Evolutionary conservation across 2,797 vertebrate genomes (phyloP).

Genomic region (Oryzias dopingdopingensis): DNA sequence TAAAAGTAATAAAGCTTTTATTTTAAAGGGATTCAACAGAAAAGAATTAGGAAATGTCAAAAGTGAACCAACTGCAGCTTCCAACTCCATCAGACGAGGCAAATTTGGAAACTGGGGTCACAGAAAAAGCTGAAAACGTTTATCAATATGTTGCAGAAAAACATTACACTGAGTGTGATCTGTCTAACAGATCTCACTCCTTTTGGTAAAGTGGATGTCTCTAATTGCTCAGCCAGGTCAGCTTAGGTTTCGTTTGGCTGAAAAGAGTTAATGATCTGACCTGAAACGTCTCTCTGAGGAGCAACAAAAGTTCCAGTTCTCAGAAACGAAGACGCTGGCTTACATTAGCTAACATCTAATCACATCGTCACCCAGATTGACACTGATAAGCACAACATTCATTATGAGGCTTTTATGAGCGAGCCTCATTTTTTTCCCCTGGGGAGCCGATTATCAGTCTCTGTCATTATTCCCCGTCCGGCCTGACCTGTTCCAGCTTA

Average conservation of each 20-base stretch:
- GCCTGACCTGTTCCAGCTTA: conserved; percentile 44
- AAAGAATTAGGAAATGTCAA: no score
- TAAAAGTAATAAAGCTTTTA: no score
- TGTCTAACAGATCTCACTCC: background rate
- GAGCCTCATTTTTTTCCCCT: conserved; percentile 58
- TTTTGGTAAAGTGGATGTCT: background rate
- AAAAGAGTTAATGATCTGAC: conserved; percentile 53
- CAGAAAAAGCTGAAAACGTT: no score
- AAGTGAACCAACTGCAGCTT: no score
- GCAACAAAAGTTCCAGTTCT: conserved; percentile 24
- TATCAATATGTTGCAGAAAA: no score
- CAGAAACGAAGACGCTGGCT: conserved; percentile 43
- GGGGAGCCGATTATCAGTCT: conserved; percentile 47
- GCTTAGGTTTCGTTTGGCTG: conserved; percentile 26
- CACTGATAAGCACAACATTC: conserved; percentile 27
- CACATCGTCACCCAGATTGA: conserved; percentile 25
- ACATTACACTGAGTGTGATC: no score
- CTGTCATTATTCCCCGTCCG: conserved; percentile 36
- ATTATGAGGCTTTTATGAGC: conserved; percentile 48
- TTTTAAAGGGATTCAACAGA: no score
- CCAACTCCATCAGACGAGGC: no score
- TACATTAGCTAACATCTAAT: conserved; percentile 48
- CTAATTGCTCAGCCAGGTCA: conserved; percentile 22
- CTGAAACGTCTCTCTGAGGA: conserved; percentile 41
- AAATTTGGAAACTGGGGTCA: no score